These are phyloP conservation scores for Carassius carassius DNA, from an alignment of 2,113 vertebrate species.

Conservation along the genomic window DNA sequence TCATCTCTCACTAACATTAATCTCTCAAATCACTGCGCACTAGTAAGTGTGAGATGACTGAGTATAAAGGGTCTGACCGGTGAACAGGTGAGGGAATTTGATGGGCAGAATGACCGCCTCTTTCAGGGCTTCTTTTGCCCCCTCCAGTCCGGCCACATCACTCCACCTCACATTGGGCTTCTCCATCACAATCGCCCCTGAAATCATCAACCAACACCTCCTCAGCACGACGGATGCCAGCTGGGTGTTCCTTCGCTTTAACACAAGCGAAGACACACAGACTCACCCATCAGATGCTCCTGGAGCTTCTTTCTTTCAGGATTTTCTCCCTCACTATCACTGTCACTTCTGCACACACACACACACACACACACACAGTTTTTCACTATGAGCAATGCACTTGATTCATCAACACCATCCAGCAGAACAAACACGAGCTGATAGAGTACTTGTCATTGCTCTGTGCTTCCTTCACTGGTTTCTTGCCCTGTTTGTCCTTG, in stretches of 20 bases:
- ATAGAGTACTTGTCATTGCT: constrained; percentile 87
- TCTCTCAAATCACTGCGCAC: too few relatives aligned
- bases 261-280: too few relatives aligned
- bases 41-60: too few relatives aligned
- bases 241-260: too few relatives aligned
- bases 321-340: constrained; percentile 96
- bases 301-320: constrained; percentile 97
- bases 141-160: constrained; percentile 92
- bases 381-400: background rate
- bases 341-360: constrained; percentile 83
- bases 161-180: constrained; percentile 97
- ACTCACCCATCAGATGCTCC: constrained; percentile 95
- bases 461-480: constrained; percentile 88
- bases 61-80: constrained; percentile 70
- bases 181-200: constrained; percentile 96
- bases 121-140: constrained; percentile 95
- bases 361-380: background rate
- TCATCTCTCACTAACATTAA: too few relatives aligned
- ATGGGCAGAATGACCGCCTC: constrained; percentile 97
- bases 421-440: background rate
- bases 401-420: background rate
- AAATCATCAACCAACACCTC: background rate
- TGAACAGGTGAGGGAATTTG: constrained; percentile 97
- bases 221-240: background rate
- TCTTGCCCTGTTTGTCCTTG: constrained; percentile 90